Conservation (phyloP, 1,140 invertebrate species). For the Cardiocondyla obscurior region DNA sequence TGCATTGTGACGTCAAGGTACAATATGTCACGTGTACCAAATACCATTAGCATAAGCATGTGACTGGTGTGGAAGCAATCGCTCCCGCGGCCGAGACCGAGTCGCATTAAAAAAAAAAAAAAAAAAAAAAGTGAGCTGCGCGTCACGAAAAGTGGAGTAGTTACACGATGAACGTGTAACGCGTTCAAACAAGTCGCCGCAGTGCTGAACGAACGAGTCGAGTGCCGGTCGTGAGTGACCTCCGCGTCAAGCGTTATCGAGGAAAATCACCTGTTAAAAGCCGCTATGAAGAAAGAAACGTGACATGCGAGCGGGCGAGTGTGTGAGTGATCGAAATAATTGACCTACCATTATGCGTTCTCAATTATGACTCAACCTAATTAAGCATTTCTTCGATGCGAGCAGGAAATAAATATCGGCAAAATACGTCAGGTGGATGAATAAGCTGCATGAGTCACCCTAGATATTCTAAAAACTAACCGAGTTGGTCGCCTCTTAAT, state of each 20-base stretch:
- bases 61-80: slow-evolving; percentile 60
- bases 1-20: slow-evolving; percentile 65
- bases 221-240: neutral
- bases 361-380: neutral
- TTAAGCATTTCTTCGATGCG: neutral
- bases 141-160: slow-evolving; percentile 11
- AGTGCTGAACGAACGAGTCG: neutral
- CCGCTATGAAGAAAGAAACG: slow-evolving; percentile 3
- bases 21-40: slow-evolving; percentile 59
- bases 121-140: neutral
- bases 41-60: slow-evolving; percentile 72
- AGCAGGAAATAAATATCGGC: neutral
- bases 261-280: neutral
- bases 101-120: neutral
- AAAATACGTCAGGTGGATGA: neutral
- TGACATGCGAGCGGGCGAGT: neutral
- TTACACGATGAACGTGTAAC: neutral
- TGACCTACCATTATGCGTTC: neutral
- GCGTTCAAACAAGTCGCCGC: neutral
- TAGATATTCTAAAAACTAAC: neutral
- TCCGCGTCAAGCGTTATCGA: neutral
- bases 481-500: neutral
- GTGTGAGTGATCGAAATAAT: neutral
- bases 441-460: neutral
- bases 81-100: neutral